A percentile compares a stretch with the other conserved stretches of the same genome.
Conservation (phyloP, 2,797 vertebrate species). For the Oophaga sylvatica region DNA sequence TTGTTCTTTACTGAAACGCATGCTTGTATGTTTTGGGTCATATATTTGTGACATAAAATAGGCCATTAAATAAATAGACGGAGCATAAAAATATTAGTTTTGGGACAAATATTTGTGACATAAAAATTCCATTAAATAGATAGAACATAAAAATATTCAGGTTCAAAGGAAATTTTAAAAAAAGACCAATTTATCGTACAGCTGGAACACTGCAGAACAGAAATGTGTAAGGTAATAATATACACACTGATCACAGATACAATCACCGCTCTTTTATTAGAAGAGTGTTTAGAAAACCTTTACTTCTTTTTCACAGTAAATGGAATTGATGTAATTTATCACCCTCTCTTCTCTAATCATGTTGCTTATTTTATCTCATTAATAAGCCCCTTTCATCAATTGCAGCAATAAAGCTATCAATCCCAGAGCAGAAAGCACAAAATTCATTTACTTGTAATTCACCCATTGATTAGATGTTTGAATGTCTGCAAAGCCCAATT, state of each 20-base stretch:
- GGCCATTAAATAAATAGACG: neutral
- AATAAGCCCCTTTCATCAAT: conserved; percentile 62
- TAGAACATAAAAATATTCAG: neutral
- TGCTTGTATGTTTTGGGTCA: neutral
- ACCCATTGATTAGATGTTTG: neutral
- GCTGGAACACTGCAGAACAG: neutral
- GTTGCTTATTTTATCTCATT: conserved; percentile 76
- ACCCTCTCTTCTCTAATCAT: conserved; percentile 65
- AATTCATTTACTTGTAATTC: conserved; percentile 40
- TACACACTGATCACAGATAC: neutral
- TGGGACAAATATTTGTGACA: neutral
- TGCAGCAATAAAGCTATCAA: conserved; percentile 40
- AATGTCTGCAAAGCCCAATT: neutral
- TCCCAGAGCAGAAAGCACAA: conserved; percentile 40
- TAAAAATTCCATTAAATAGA: neutral
- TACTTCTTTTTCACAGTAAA: neutral
- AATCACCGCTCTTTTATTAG: neutral
- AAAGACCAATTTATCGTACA: neutral
- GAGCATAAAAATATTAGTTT: too few species aligned
- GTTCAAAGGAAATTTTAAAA: neutral
- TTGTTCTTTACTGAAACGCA: neutral
- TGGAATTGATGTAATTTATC: conserved; percentile 42
- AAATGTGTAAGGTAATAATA: neutral
- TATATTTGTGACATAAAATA: neutral
- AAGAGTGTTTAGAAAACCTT: conserved; percentile 11